Percentiles rank a stretch among this genome's conserved stretches.
These are phyloP conservation scores for Oconnorella tubifera DNA, from an alignment of 2,888 invertebrate genomes.

Conservation along the genomic window DNA sequence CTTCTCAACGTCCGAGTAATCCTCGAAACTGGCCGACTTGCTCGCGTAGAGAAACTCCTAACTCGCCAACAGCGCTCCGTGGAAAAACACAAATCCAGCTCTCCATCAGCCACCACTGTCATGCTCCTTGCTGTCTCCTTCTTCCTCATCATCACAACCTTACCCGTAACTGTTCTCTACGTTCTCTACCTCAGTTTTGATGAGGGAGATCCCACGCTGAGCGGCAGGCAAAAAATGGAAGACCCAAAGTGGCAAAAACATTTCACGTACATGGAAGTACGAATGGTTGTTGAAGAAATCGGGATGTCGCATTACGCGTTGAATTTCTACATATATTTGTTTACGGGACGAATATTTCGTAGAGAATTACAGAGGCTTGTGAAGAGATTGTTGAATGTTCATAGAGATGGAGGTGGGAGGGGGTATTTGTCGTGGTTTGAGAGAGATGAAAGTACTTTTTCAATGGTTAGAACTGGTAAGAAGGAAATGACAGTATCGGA, in stretches of 20 bases:
- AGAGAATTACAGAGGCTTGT: slow-evolving; percentile 38
- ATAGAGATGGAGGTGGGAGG: background rate
- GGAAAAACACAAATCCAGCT: background rate
- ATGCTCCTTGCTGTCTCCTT: slow-evolving; percentile 53
- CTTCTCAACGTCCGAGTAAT: slow-evolving; percentile 53
- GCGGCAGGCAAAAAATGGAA: slow-evolving; percentile 38
- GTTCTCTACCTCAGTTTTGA: slow-evolving; percentile 40
- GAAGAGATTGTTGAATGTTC: slow-evolving; percentile 10
- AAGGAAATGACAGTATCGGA: background rate
- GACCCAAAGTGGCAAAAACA: slow-evolving; percentile 46
- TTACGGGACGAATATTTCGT: slow-evolving; percentile 53
- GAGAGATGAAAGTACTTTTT: slow-evolving; percentile 1
- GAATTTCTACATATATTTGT: slow-evolving; percentile 52
- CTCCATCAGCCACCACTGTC: slow-evolving; percentile 49
- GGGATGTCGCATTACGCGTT: slow-evolving; percentile 51
- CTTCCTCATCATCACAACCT: slow-evolving; percentile 49
- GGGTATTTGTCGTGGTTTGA: slow-evolving; percentile 2
- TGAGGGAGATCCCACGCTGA: slow-evolving; percentile 36
- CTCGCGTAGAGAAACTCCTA: slow-evolving; percentile 27
- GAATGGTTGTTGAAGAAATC: slow-evolving; percentile 40
- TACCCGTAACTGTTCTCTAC: slow-evolving; percentile 46
- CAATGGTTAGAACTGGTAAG: slow-evolving; percentile 6
- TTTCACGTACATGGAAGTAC: slow-evolving; percentile 41
- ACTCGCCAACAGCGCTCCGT: slow-evolving; percentile 22
- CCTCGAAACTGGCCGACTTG: slow-evolving; percentile 41